These are phyloP conservation scores for Stylophora pistillata DNA, from an alignment of 64 coral and sea anemone species.

Conservation along the genomic window DNA sequence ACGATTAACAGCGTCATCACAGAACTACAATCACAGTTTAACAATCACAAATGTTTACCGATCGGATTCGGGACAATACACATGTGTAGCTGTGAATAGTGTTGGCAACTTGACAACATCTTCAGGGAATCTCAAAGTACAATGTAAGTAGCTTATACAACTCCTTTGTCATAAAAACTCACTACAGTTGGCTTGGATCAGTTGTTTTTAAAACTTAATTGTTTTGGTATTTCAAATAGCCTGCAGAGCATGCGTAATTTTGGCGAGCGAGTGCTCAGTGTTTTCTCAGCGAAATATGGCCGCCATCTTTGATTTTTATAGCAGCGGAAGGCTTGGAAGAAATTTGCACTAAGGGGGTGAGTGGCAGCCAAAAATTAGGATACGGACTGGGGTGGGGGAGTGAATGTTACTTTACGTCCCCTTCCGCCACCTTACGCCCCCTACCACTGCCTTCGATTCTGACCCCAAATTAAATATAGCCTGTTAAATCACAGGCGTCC, in stretches of 20 bases:
- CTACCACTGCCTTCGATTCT: too few species aligned
- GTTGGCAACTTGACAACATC: not conserved
- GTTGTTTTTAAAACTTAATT: slow-evolving; percentile 16
- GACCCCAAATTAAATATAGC: too few species aligned
- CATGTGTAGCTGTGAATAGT: slow-evolving; percentile 8
- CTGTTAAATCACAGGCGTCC: too few species aligned
- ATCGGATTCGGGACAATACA: slow-evolving; percentile 10
- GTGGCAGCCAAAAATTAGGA: too few species aligned
- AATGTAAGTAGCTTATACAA: slow-evolving; percentile 14
- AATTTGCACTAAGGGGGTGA: too few species aligned
- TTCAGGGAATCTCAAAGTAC: not conserved
- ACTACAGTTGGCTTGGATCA: not conserved
- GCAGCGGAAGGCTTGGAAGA: too few species aligned
- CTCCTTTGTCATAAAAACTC: not conserved
- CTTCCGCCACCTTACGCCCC: too few species aligned
- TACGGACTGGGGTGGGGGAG: too few species aligned
- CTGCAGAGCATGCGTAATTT: too few species aligned
- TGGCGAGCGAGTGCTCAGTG: too few species aligned
- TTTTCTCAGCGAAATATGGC: not conserved
- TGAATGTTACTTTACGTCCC: too few species aligned
- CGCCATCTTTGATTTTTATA: too few species aligned
- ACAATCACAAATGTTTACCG: not conserved
- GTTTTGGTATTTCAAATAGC: not conserved
- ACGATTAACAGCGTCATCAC: not conserved
- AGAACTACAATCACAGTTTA: not conserved